These are phyloP conservation scores for Sardina pilchardus DNA, from an alignment of 2,113 vertebrate genomes.

Conservation along the genomic window DNA sequence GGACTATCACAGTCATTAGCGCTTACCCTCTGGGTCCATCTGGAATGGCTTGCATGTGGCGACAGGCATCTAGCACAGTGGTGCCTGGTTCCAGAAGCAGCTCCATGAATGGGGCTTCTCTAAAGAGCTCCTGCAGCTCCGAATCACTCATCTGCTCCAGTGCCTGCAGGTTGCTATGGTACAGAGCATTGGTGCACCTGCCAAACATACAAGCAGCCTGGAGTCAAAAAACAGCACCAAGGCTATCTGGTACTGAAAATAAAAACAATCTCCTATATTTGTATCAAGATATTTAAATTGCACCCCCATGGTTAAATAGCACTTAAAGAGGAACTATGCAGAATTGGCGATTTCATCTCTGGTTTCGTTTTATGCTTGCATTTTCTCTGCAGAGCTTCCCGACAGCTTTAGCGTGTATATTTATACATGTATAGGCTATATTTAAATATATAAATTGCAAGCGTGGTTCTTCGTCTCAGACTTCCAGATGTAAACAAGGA, in stretches of 20 bases:
- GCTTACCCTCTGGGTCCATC: slow-evolving; percentile 85
- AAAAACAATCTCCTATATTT: not conserved
- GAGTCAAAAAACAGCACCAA: not conserved
- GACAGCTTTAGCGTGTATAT: too few relatives aligned
- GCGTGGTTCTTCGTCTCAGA: too few relatives aligned
- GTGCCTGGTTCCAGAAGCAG: slow-evolving; percentile 87
- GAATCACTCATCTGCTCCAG: slow-evolving; percentile 87
- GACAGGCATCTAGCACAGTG: slow-evolving; percentile 83
- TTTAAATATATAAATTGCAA: too few relatives aligned
- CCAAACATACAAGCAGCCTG: not conserved
- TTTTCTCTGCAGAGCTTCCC: too few relatives aligned
- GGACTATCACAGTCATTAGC: too few relatives aligned
- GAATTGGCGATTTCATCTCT: too few relatives aligned
- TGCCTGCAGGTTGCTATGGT: slow-evolving; percentile 78
- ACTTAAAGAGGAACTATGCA: too few relatives aligned
- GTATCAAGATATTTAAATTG: not conserved
- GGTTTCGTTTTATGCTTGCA: too few relatives aligned
- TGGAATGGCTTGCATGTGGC: slow-evolving; percentile 81
- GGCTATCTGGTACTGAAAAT: not conserved
- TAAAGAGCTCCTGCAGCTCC: slow-evolving; percentile 89
- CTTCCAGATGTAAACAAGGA: too few relatives aligned
- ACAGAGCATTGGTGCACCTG: slow-evolving; percentile 88
- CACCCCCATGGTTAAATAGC: not conserved
- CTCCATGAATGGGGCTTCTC: slow-evolving; percentile 86
- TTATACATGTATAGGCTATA: too few relatives aligned